These are phyloP conservation scores for Caenorhabditis brenneri DNA, from an alignment of 1,140 invertebrate genomes.

Conservation along the genomic window DNA sequence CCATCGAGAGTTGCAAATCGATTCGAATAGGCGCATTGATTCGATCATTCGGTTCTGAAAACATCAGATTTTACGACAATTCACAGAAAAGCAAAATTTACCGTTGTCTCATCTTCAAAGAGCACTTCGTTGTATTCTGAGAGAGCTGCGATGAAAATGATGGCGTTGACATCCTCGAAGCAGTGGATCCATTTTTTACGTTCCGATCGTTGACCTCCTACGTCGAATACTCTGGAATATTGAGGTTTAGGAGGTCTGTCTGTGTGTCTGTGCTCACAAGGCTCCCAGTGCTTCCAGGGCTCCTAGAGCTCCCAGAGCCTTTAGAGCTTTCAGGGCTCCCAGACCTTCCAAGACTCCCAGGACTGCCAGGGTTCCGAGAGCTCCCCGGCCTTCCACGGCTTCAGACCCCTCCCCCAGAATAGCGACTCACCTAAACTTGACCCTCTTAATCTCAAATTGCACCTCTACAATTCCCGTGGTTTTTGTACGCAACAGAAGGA, in stretches of 20 bases:
- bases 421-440: slow-evolving; percentile 63
- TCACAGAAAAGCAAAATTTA: slow-evolving; percentile 29
- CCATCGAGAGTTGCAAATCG: slow-evolving; percentile 77
- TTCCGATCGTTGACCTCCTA: slow-evolving; percentile 74
- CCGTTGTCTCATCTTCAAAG: slow-evolving; percentile 71
- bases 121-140: slow-evolving; percentile 70
- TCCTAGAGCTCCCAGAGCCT: too few relatives aligned
- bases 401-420: too few relatives aligned
- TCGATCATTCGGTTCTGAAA: slow-evolving; percentile 73
- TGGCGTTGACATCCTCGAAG: slow-evolving; percentile 73
- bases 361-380: too few relatives aligned
- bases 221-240: slow-evolving; percentile 72
- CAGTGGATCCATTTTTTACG: slow-evolving; percentile 74
- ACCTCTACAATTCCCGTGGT: slow-evolving; percentile 93
- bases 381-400: too few relatives aligned
- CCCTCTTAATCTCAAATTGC: slow-evolving; percentile 77
- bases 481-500: slow-evolving; percentile 91
- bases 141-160: slow-evolving; percentile 72
- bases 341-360: too few relatives aligned
- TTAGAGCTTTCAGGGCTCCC: too few relatives aligned
- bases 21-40: slow-evolving; percentile 77
- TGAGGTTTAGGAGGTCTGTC: too few relatives aligned
- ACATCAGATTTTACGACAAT: neutral
- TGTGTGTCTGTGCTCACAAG: too few relatives aligned
- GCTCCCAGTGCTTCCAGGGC: too few relatives aligned